A percentile compares a stretch with the other conserved stretches of the same genome.
Conservation (phyloP, 2,797 vertebrate genomes). For the Sebastes minor region DNA sequence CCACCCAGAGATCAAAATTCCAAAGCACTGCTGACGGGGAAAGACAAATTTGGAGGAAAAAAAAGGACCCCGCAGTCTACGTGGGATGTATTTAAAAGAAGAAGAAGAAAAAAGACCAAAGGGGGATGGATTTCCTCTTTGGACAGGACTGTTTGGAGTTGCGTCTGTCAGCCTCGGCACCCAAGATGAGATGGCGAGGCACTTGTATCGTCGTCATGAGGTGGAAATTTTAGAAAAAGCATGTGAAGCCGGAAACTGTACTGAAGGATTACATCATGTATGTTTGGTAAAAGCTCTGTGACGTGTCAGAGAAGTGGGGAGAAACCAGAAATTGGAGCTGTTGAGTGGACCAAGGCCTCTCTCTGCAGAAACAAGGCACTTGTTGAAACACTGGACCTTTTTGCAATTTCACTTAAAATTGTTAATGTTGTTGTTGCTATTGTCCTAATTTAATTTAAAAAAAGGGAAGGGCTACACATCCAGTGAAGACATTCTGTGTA, state of each 20-base stretch:
- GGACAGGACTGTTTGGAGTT: conserved; percentile 69
- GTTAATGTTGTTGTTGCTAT: conserved; percentile 74
- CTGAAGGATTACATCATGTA: conserved; percentile 67
- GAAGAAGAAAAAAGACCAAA: conserved; percentile 24
- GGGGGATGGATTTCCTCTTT: conserved; percentile 72
- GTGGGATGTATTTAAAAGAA: conserved; percentile 56
- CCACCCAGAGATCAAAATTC: conserved; percentile 75
- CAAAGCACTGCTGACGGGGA: conserved; percentile 70
- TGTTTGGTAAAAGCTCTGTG: conserved; percentile 62
- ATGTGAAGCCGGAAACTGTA: conserved; percentile 57
- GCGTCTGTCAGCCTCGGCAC: conserved; percentile 54
- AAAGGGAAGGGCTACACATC: conserved; percentile 79
- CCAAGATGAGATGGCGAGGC: conserved; percentile 65
- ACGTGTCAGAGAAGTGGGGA: conserved; percentile 45
- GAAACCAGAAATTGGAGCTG: conserved; percentile 52
- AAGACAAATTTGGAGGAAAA: conserved; percentile 46
- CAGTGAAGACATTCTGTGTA: conserved; percentile 74
- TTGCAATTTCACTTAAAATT: conserved; percentile 65
- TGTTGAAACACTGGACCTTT: conserved; percentile 76
- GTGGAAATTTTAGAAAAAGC: conserved; percentile 42
- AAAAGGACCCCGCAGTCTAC: conserved; percentile 38
- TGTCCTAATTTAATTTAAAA: conserved; percentile 76
- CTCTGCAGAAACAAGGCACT: conserved; percentile 73
- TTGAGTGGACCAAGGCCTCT: conserved; percentile 64
- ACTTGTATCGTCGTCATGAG: conserved; percentile 52